These are phyloP conservation scores for Drosophila bifasciata DNA, from an alignment of 1,140 invertebrate species.

Conservation along the genomic window DNA sequence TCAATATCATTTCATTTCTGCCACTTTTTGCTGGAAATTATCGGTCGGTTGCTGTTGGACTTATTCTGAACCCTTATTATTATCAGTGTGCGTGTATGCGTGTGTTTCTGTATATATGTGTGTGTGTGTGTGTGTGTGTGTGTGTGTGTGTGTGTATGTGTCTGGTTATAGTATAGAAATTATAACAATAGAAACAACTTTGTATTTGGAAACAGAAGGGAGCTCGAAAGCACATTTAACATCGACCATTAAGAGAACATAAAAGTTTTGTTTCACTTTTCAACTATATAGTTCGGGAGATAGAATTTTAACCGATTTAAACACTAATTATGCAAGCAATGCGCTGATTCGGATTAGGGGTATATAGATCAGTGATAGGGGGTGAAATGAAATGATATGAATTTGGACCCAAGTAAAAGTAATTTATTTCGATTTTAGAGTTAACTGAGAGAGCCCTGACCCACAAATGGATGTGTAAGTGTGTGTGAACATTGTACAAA, in stretches of 20 bases:
- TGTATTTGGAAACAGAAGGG: constrained; percentile 62
- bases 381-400: too few species aligned
- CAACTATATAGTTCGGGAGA: constrained; percentile 36
- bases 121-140: constrained; percentile 26
- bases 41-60: neutral
- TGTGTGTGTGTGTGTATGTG: constrained; percentile 34
- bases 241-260: constrained; percentile 67
- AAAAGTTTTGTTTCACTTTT: constrained; percentile 49
- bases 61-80: constrained; percentile 15
- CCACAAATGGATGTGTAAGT: too few species aligned
- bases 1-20: too few species aligned
- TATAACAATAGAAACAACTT: constrained; percentile 57
- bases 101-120: too few species aligned
- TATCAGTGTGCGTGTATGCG: constrained; percentile 31
- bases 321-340: constrained; percentile 58
- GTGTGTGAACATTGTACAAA: too few species aligned
- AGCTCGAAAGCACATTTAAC: constrained; percentile 73
- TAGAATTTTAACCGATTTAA: constrained; percentile 35
- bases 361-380: too few species aligned
- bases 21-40: too few species aligned
- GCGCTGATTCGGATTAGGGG: constrained; percentile 6
- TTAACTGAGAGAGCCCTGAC: too few species aligned
- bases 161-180: constrained; percentile 40
- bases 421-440: too few species aligned
- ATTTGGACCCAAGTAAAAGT: too few species aligned